phyloP scores from a whole-genome alignment of 2,113 vertebrate genomes.

The Heloderma charlesbogerti region DNA sequence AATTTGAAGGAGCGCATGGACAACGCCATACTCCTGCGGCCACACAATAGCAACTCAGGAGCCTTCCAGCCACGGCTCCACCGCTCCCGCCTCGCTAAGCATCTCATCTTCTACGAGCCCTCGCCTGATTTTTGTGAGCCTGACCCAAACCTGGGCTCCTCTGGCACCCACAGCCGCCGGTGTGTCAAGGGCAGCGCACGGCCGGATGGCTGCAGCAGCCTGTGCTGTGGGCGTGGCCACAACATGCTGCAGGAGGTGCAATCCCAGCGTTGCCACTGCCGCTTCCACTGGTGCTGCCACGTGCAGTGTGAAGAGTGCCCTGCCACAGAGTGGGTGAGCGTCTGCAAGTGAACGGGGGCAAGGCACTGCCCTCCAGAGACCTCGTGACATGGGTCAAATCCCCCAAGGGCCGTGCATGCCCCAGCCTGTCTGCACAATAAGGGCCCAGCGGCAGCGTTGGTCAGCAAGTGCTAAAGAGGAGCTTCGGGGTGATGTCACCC shows the following conservation, averaged over 20 bases:
- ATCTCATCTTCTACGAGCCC: conserved; percentile 20
- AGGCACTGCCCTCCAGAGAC: neutral
- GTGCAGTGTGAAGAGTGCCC: conserved; percentile 37
- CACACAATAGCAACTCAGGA: conserved; percentile 33
- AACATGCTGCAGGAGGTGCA: conserved; percentile 17
- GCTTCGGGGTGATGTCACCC: neutral
- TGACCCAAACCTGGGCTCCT: conserved; percentile 13
- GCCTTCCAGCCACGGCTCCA: conserved; percentile 24
- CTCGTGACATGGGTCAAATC: neutral
- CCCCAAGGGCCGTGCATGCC: neutral
- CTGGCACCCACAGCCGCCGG: conserved; percentile 20
- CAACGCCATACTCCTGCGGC: conserved; percentile 35
- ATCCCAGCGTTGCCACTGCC: conserved; percentile 27
- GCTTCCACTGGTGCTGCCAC: conserved; percentile 39
- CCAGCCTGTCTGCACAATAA: too few species aligned
- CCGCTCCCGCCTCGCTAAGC: conserved; percentile 12
- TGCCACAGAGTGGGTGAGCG: conserved; percentile 9
- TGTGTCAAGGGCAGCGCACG: conserved; percentile 6
- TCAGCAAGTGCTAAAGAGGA: too few species aligned
- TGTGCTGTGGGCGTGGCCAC: conserved; percentile 40
- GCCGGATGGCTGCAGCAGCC: conserved; percentile 25
- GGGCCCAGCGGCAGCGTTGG: neutral
- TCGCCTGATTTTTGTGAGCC: conserved; percentile 31
- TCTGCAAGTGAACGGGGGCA: conserved; percentile 24
- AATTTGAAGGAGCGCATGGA: conserved; percentile 85